Conservation (phyloP, 2,888 invertebrate species). For the Drosophila silvestris region DNA sequence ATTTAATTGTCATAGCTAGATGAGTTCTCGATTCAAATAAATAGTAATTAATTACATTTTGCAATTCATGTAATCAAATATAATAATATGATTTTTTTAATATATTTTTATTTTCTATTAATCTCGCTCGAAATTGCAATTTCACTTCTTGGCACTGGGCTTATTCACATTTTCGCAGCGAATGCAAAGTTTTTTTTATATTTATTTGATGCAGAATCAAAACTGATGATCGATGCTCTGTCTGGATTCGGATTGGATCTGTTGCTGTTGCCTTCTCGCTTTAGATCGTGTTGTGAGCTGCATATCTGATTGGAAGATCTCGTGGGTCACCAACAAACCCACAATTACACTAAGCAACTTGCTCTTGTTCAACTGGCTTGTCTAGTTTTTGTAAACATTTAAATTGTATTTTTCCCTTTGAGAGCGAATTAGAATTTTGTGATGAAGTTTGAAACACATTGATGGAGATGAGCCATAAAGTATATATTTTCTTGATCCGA, state of each 20-base stretch:
- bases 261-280: slow-evolving; percentile 14
- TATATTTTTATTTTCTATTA: background rate
- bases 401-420: background rate
- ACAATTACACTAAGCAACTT: background rate
- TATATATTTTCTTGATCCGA: too few relatives aligned
- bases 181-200: background rate
- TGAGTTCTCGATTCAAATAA: background rate
- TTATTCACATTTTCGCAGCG: background rate
- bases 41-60: background rate
- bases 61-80: background rate
- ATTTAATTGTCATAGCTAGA: background rate
- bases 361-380: background rate
- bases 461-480: too few relatives aligned
- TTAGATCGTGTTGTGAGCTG: background rate
- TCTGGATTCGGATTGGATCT: background rate
- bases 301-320: background rate
- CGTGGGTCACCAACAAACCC: slow-evolving; percentile 2
- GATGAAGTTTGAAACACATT: too few relatives aligned
- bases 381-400: background rate
- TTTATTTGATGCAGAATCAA: background rate
- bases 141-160: background rate
- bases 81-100: background rate
- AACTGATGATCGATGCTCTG: background rate
- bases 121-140: background rate
- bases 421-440: too few relatives aligned